Evolutionary conservation across 2,888 invertebrate species (phyloP).

Genomic region (Catocala nupta): DNA sequence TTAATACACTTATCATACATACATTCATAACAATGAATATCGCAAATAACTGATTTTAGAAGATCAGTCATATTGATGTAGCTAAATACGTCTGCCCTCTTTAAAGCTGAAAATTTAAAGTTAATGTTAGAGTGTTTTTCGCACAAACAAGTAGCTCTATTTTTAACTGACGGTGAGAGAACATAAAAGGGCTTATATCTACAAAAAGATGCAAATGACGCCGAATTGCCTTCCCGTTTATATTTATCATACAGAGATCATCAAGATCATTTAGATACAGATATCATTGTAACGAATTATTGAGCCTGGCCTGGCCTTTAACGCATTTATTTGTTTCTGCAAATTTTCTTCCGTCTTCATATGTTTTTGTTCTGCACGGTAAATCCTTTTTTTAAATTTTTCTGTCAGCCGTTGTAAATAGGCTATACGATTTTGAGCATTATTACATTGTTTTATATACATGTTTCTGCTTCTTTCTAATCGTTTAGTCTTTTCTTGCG

Average conservation of each 20-base stretch:
- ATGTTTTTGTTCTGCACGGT: slow-evolving; percentile 10
- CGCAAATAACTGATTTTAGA: slow-evolving; percentile 5
- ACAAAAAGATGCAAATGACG: slow-evolving; percentile 12
- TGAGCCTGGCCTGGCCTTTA: slow-evolving; percentile 13
- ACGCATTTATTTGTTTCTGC: slow-evolving; percentile 9
- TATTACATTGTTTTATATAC: slow-evolving; percentile 7
- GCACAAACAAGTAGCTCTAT: slow-evolving; percentile 14
- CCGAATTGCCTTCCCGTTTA: slow-evolving; percentile 8
- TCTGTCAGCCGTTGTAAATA: slow-evolving; percentile 2
- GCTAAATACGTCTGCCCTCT: slow-evolving; percentile 5
- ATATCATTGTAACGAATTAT: slow-evolving; percentile 6
- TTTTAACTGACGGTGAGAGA: slow-evolving; percentile 12
- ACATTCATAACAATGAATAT: too few relatives aligned
- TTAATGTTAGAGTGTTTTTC: slow-evolving; percentile 12
- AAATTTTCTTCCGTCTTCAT: slow-evolving; percentile 15
- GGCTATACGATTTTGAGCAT: slow-evolving; percentile 4
- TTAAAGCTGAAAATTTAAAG: slow-evolving; percentile 12
- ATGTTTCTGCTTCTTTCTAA: slow-evolving; percentile 9
- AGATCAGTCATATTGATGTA: slow-evolving; percentile 7
- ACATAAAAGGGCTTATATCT: slow-evolving; percentile 15
- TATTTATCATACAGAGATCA: slow-evolving; percentile 15
- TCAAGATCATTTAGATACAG: too few relatives aligned
- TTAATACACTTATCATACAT: too few relatives aligned
- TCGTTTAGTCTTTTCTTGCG: background rate
- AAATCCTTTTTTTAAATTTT: slow-evolving; percentile 7